These are phyloP conservation scores for Sycobia sp. DNA, from an alignment of 1,140 invertebrate genomes.

Conservation along the genomic window DNA sequence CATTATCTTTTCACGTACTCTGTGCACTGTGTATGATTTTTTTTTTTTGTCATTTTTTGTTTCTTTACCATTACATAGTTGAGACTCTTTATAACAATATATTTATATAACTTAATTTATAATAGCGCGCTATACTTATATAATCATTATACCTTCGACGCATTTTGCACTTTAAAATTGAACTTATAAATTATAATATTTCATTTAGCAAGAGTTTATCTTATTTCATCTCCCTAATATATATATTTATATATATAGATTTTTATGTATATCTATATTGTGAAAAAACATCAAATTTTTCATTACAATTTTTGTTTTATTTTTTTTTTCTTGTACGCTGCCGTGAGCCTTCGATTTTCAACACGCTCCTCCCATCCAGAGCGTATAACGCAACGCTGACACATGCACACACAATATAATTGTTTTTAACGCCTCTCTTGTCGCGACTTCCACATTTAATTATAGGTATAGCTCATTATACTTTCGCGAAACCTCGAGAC, in stretches of 20 bases:
- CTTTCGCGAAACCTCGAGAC: constrained; percentile 8
- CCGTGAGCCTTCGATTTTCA: constrained; percentile 44
- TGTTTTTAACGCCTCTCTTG: too few relatives aligned
- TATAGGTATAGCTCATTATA: too few relatives aligned
- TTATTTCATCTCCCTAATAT: constrained; percentile 21
- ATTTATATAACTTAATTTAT: constrained; percentile 26
- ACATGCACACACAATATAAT: too few relatives aligned
- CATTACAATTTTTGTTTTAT: too few relatives aligned
- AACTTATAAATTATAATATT: too few relatives aligned
- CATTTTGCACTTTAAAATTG: constrained; percentile 10
- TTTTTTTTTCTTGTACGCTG: constrained; percentile 45
- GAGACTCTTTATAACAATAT: constrained; percentile 29
- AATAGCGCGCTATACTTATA: constrained; percentile 23
- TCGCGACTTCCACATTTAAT: too few relatives aligned
- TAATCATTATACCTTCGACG: constrained; percentile 17
- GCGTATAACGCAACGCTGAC: too few relatives aligned
- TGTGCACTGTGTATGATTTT: constrained; percentile 31
- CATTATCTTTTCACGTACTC: constrained; percentile 25
- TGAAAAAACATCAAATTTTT: constrained; percentile 42
- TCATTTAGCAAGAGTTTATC: background rate
- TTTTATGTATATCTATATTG: constrained; percentile 22
- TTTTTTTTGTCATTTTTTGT: too few relatives aligned
- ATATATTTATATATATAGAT: constrained; percentile 16
- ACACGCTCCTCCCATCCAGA: constrained; percentile 2
- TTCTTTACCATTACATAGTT: constrained; percentile 19